phyloP scores from a whole-genome alignment of 2,888 invertebrate species.

The Xestobium rufovillosum region DNA sequence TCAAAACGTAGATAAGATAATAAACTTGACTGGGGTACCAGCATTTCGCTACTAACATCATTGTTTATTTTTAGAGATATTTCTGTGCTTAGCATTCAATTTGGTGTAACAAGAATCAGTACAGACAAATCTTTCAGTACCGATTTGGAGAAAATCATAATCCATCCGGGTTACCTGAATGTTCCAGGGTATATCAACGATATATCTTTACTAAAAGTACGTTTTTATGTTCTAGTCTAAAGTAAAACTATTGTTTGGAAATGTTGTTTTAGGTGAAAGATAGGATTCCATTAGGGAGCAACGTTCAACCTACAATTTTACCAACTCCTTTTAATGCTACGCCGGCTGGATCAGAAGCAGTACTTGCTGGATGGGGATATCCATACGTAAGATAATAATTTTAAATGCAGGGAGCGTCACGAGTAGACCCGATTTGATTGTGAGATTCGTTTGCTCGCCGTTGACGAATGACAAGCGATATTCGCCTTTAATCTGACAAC shows the following conservation, averaged over 20 bases:
- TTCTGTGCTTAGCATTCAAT: slow-evolving; percentile 17
- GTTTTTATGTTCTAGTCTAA: slow-evolving; percentile 2
- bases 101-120: slow-evolving; percentile 19
- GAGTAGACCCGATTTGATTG: too few species aligned
- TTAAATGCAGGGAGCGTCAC: too few species aligned
- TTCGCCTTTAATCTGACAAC: too few species aligned
- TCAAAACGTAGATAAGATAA: too few species aligned
- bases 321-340: slow-evolving; percentile 21
- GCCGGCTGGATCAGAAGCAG: slow-evolving; percentile 20
- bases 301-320: slow-evolving; percentile 19
- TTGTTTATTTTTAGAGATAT: slow-evolving; percentile 11
- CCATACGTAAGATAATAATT: slow-evolving; percentile 18
- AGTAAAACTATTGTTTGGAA: slow-evolving; percentile 9
- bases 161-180: slow-evolving; percentile 17
- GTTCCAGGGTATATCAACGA: slow-evolving; percentile 22
- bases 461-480: too few species aligned
- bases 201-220: slow-evolving; percentile 25
- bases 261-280: slow-evolving; percentile 23
- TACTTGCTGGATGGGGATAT: slow-evolving; percentile 27
- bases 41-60: too few species aligned
- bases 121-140: slow-evolving; percentile 14
- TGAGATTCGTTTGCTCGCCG: too few species aligned
- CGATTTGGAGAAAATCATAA: slow-evolving; percentile 15
- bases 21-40: too few species aligned
- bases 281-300: slow-evolving; percentile 19